Conservation (phyloP, 2,113 vertebrate genomes). For the Ia io region DNA sequence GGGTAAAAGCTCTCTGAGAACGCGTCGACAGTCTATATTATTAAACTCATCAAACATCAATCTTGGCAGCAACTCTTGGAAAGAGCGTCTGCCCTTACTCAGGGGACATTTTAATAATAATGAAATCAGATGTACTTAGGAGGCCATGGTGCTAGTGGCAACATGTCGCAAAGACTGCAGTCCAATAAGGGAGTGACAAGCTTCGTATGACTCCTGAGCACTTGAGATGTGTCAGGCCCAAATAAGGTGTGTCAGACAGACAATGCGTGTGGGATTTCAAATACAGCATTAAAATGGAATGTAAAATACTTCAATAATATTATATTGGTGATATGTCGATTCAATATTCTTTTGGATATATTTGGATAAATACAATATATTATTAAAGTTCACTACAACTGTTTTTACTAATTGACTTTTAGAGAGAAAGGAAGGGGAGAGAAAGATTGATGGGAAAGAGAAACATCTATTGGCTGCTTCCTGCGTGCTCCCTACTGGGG, state of each 20-base stretch:
- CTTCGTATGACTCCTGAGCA: rapidly evolving
- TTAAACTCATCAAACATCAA: background rate
- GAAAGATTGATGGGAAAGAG: background rate
- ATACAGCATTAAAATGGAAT: background rate
- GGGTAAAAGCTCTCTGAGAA: background rate
- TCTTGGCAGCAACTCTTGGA: constrained; percentile 30
- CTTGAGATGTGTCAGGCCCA: background rate
- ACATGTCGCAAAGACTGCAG: background rate
- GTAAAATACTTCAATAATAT: background rate
- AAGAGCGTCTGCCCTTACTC: constrained; percentile 12
- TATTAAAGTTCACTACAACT: background rate
- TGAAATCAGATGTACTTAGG: constrained; percentile 30
- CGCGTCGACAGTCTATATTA: background rate
- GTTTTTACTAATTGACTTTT: background rate
- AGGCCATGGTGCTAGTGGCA: background rate
- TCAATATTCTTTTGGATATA: background rate
- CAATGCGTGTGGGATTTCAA: background rate
- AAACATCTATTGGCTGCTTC: background rate
- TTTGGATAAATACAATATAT: background rate
- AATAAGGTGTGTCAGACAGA: rapidly evolving
- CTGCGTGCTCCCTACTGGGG: background rate
- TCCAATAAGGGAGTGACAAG: background rate
- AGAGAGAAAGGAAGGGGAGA: background rate
- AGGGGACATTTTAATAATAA: constrained; percentile 30
- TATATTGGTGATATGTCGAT: background rate